phyloP scores from a whole-genome alignment of 2,113 vertebrate species.

The Pholis gunnellus region DNA sequence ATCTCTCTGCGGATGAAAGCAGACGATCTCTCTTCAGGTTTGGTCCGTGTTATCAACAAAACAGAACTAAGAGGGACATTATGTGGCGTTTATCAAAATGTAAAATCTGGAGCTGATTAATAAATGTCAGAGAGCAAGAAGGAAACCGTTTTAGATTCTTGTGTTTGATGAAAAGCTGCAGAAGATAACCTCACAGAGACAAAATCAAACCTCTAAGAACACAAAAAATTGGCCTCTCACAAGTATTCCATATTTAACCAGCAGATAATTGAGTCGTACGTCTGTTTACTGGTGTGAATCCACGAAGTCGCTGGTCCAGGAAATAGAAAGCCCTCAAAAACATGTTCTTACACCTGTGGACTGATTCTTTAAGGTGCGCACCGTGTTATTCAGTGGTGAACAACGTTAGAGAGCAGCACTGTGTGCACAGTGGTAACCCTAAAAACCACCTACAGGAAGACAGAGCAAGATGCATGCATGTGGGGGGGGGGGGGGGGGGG shows the following conservation, averaged over 20 bases:
- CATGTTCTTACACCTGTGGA: background rate
- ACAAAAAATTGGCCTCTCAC: background rate
- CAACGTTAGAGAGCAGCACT: background rate
- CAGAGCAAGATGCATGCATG: background rate
- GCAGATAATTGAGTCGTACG: background rate
- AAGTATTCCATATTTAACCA: background rate
- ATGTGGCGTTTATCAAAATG: background rate
- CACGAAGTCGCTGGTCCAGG: too few species aligned
- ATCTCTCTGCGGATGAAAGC: background rate
- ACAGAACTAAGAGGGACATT: background rate
- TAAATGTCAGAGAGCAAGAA: background rate
- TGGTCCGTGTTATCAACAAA: background rate
- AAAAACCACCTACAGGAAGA: background rate
- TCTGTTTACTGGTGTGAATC: too few species aligned
- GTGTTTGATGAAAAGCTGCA: too few species aligned
- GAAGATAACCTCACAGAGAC: too few species aligned
- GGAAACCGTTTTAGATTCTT: too few species aligned
- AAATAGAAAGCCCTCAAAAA: too few species aligned
- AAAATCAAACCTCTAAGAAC: background rate
- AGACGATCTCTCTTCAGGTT: background rate
- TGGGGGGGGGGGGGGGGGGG: background rate
- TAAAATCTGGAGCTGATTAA: slow-evolving; percentile 9
- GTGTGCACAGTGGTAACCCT: background rate
- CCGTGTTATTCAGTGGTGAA: too few species aligned
- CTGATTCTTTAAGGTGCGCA: too few species aligned